phyloP scores from a whole-genome alignment of 2,888 invertebrate genomes.

The Leptura quadrifasciata region DNA sequence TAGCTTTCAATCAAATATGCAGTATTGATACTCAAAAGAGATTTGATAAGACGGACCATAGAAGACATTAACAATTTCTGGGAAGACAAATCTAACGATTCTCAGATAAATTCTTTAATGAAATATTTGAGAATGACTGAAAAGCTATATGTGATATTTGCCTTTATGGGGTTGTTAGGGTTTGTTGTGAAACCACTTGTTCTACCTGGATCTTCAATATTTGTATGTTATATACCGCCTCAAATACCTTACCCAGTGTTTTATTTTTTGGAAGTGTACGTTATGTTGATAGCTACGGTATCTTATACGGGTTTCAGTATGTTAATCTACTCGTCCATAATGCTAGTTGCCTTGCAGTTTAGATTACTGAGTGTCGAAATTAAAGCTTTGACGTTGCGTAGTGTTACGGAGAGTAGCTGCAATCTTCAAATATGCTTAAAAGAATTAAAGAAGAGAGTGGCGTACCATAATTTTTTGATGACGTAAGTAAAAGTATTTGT shows the following conservation, averaged over 20 bases:
- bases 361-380: conserved; percentile 49
- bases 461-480: conserved; percentile 50
- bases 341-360: conserved; percentile 41
- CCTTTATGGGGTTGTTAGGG: too few relatives aligned
- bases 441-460: conserved; percentile 43
- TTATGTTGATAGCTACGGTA: background rate
- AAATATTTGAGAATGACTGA: background rate
- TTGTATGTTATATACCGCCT: background rate
- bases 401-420: conserved; percentile 4
- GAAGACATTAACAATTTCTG: background rate
- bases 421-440: conserved; percentile 28
- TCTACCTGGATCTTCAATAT: background rate
- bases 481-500: conserved; percentile 49
- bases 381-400: conserved; percentile 38
- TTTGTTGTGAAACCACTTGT: conserved; percentile 8
- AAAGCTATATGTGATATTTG: background rate
- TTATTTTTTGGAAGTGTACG: background rate
- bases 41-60: background rate
- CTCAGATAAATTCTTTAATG: background rate
- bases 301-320: background rate
- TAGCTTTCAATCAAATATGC: background rate
- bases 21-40: background rate
- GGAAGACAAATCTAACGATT: background rate
- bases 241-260: conserved; percentile 10
- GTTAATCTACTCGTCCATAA: background rate